A percentile compares a stretch with the other conserved stretches of the same genome.
Conservation (phyloP, 2,888 invertebrate genomes). For the Matsumyia berberina region DNA sequence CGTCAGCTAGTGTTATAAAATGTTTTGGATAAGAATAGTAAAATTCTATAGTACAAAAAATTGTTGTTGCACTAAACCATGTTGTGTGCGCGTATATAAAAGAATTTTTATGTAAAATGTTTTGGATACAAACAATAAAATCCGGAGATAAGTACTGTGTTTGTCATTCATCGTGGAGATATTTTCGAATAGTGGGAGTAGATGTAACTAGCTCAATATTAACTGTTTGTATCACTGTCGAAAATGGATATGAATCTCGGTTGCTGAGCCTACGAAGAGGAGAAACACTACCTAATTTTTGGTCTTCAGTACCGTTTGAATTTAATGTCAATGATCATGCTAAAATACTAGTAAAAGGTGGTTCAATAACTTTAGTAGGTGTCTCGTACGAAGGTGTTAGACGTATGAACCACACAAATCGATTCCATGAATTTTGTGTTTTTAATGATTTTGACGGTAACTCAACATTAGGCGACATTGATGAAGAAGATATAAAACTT, state of each 20-base stretch:
- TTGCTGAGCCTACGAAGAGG: not conserved
- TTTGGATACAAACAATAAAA: constrained; percentile 28
- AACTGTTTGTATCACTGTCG: constrained; percentile 11
- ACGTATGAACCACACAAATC: no score
- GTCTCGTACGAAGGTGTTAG: no score
- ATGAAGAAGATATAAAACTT: constrained; percentile 19
- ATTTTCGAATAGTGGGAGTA: constrained; percentile 9
- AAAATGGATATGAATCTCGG: constrained; percentile 4
- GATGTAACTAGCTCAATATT: constrained; percentile 6
- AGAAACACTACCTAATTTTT: no score
- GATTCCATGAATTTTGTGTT: no score
- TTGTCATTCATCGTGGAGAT: constrained; percentile 28
- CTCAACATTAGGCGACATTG: constrained; percentile 1
- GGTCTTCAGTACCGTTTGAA: no score
- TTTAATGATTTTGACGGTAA: no score
- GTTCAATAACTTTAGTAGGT: constrained; percentile 18
- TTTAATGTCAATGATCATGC: no score
- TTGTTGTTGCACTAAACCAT: constrained; percentile 2
- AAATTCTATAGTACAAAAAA: not conserved
- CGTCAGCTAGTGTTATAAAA: not conserved
- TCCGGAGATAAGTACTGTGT: constrained; percentile 20
- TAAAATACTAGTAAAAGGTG: no score
- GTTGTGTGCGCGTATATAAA: constrained; percentile 6
- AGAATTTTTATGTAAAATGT: constrained; percentile 3
- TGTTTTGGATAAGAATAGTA: constrained; percentile 1